Evolutionary conservation across 92 coral and sea anemone genomes (phyloP).

Genomic region (Paramuricea clavata): DNA sequence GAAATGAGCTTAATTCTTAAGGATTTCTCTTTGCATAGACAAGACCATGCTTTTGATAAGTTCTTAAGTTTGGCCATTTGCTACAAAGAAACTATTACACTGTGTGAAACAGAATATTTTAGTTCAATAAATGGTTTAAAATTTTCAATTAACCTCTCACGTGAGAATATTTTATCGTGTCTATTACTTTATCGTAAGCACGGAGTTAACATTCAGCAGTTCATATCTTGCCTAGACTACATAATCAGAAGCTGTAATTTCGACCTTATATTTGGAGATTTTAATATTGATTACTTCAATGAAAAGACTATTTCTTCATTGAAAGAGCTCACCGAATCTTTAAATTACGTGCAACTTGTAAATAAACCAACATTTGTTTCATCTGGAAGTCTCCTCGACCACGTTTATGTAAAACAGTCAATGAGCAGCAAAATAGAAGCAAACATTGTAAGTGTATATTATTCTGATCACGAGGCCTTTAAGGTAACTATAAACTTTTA

Average conservation of each 20-base stretch:
- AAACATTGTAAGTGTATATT: constrained; percentile 63
- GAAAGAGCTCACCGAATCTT: neutral
- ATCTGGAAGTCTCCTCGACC: constrained; percentile 56
- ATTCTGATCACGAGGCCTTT: constrained; percentile 72
- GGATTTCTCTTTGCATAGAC: constrained; percentile 11
- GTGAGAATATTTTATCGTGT: neutral
- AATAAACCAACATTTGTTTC: constrained; percentile 59
- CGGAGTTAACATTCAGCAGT: constrained; percentile 3
- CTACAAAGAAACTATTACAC: constrained; percentile 4
- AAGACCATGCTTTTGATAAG: constrained; percentile 18
- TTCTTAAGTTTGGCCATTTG: constrained; percentile 49
- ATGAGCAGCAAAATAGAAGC: constrained; percentile 11
- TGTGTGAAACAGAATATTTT: constrained; percentile 2
- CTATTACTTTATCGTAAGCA: constrained; percentile 26
- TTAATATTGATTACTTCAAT: constrained; percentile 28
- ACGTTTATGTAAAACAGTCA: constrained; percentile 42
- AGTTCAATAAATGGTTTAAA: constrained; percentile 16
- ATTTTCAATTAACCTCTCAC: neutral
- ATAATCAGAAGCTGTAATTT: neutral
- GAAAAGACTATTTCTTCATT: constrained; percentile 1
- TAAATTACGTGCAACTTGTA: constrained; percentile 41
- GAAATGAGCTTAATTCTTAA: constrained; percentile 9
- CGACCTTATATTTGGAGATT: constrained; percentile 25
- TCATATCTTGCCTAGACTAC: neutral
- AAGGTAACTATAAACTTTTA: constrained; percentile 48